Evolutionary conservation across 2,113 vertebrate genomes (phyloP).

Genomic region (Ciconia maguari): DNA sequence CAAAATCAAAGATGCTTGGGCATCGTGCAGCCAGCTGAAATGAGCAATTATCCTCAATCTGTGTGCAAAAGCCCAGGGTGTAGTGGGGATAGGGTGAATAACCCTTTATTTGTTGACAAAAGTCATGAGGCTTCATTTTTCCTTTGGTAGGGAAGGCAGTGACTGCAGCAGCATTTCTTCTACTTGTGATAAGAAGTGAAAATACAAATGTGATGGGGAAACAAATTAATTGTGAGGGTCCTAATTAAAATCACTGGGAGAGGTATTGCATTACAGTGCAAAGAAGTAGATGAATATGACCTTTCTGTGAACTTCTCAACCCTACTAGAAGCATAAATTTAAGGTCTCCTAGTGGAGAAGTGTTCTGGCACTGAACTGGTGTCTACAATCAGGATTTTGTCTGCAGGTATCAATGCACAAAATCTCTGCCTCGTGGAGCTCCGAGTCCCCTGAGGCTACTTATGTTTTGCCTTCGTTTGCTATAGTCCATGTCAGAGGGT

Average conservation of each 20-base stretch:
- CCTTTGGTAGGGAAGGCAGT: not conserved
- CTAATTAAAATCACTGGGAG: slow-evolving; percentile 50
- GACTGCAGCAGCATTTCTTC: not conserved
- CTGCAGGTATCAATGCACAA: slow-evolving; percentile 60
- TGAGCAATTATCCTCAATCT: not conserved
- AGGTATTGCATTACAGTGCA: slow-evolving; percentile 52
- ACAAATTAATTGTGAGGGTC: slow-evolving; percentile 47
- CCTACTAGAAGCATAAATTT: slow-evolving; percentile 62
- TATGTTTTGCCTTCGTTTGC: slow-evolving; percentile 64
- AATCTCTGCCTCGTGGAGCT: slow-evolving; percentile 55
- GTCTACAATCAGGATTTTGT: slow-evolving; percentile 72
- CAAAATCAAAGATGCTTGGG: not conserved
- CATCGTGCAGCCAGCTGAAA: not conserved
- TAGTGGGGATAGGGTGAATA: not conserved
- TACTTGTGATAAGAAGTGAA: not conserved
- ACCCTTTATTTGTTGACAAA: not conserved
- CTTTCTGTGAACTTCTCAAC: slow-evolving; percentile 67
- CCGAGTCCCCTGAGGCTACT: slow-evolving; percentile 32
- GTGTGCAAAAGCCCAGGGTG: not conserved
- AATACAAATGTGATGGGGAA: not conserved
- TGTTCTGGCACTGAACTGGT: slow-evolving; percentile 60
- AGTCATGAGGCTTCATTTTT: not conserved
- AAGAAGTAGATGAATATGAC: slow-evolving; percentile 51
- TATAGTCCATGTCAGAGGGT: slow-evolving; percentile 26
- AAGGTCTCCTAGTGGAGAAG: slow-evolving; percentile 47